These are phyloP conservation scores for Trichogramma dendrolimi DNA, from an alignment of 2,888 invertebrate genomes.

Conservation along the genomic window DNA sequence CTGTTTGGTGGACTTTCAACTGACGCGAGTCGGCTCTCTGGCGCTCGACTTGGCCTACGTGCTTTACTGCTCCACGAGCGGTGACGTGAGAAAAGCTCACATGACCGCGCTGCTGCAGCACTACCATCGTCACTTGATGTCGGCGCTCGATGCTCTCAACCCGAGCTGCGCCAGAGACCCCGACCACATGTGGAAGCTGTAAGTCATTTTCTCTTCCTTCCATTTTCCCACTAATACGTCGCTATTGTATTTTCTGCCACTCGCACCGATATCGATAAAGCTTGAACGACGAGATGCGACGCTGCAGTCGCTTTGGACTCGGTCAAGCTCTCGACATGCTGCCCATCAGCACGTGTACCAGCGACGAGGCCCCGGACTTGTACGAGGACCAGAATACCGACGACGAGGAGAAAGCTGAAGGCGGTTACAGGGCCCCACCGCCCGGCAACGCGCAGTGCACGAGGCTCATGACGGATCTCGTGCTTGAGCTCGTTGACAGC, in stretches of 20 bases:
- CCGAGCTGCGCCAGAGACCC: conserved; percentile 52
- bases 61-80: conserved; percentile 64
- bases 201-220: conserved; percentile 39
- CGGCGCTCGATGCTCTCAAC: conserved; percentile 57
- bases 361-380: conserved; percentile 68
- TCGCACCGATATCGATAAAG: conserved; percentile 45
- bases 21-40: conserved; percentile 67
- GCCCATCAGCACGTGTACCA: conserved; percentile 68
- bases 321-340: conserved; percentile 69
- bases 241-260: neutral
- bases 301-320: conserved; percentile 64
- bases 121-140: conserved; percentile 61
- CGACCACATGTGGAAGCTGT: conserved; percentile 58
- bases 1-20: conserved; percentile 68
- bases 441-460: conserved; percentile 59
- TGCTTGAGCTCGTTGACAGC: conserved; percentile 64
- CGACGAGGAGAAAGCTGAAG: conserved; percentile 46
- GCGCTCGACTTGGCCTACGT: conserved; percentile 66
- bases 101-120: conserved; percentile 59
- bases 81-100: conserved; percentile 60
- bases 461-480: conserved; percentile 66
- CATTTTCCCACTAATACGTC: neutral
- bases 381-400: conserved; percentile 53
- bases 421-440: conserved; percentile 48
- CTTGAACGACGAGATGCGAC: conserved; percentile 61